Evolutionary conservation across 2,113 vertebrate species (phyloP), one percentile per base, ranked within the genome.

Genomic region (Myocastor coypus): DNA sequence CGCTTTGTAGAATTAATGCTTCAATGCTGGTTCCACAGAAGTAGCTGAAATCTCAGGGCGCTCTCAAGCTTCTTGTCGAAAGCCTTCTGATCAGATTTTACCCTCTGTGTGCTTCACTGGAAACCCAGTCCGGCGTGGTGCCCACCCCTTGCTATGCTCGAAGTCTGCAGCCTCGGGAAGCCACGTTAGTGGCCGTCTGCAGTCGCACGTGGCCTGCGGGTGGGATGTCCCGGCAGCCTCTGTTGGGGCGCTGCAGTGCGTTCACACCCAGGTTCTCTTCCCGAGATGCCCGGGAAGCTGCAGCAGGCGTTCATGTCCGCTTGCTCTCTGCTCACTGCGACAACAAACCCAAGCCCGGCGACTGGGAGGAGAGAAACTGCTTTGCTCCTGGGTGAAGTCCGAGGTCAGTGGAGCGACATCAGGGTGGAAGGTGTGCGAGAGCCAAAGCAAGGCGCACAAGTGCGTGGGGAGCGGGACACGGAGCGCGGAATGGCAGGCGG

Each of bases 371-470:
- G 37, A 24, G 19, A 75, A 22, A 26, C 8, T 40, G 0, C 3
- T 75, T 22, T 42, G 37, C 37, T 75, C 22, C 13, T 42, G 71
- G 10, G 40, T 42, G 42, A 75, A 42, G 4, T 42, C 22, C 71
- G 3, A 7, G 12, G 6, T 42, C 5, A 5, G 1, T 2, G 4
- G 11, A 42, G 1, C 42, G 71, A 75, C 24, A 42, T 28, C 4
- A 5, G 5, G 24, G 71, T 12, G 4, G 69, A 37, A 73, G 69
- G 37, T 73, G 34, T 37, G 20, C 20, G 4, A 26, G 37, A 73
- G n/a, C n/a, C 17, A 32, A 66, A 66, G 34, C 7, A 37, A 3
- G 5, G 68, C 16, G 5, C 7, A 6, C 8, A n/a, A 37, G n/a
- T 1, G 24, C 20, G 22, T 11, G 37, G 37, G 24, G 69, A 11